phyloP scores from a whole-genome alignment of 2,888 invertebrate genomes.

The Ophioninae sp. region DNA sequence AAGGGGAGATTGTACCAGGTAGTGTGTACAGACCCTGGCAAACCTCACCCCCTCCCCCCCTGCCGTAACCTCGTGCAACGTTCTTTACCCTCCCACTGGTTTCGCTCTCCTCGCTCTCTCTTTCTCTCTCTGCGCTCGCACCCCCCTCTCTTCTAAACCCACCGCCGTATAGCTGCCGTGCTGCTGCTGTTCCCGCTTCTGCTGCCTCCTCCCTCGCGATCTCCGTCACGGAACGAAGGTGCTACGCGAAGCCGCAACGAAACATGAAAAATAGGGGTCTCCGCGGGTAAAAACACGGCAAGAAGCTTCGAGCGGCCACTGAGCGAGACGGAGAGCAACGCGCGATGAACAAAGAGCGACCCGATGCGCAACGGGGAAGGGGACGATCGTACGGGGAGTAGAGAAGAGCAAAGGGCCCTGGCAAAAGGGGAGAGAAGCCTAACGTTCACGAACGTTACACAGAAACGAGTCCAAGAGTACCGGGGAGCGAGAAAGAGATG shows the following conservation, averaged over 20 bases:
- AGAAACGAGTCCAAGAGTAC: conserved; percentile 48
- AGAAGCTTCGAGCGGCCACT: conserved; percentile 67
- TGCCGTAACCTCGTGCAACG: conserved; percentile 49
- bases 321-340: conserved; percentile 52
- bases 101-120: too few relatives aligned
- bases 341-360: conserved; percentile 50
- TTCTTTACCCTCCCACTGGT: conserved; percentile 42
- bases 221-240: conserved; percentile 77
- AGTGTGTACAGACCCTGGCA: conserved; percentile 55
- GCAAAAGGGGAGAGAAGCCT: conserved; percentile 28
- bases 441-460: conserved; percentile 27
- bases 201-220: neutral
- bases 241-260: conserved; percentile 81
- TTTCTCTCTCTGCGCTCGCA: conserved; percentile 63
- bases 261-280: conserved; percentile 81
- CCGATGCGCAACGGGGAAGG: conserved; percentile 49
- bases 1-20: conserved; percentile 43
- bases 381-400: conserved; percentile 61
- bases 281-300: conserved; percentile 80
- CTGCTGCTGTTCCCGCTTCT: conserved; percentile 41
- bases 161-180: conserved; percentile 36
- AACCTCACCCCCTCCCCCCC: conserved; percentile 40
- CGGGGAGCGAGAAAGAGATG: conserved; percentile 32
- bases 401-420: conserved; percentile 11
- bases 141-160: conserved; percentile 53